Percentiles rank a stretch among this genome's conserved stretches.
These are phyloP conservation scores for Cyprinodon variegatus DNA, from an alignment of 2,113 vertebrate genomes.

Conservation along the genomic window DNA sequence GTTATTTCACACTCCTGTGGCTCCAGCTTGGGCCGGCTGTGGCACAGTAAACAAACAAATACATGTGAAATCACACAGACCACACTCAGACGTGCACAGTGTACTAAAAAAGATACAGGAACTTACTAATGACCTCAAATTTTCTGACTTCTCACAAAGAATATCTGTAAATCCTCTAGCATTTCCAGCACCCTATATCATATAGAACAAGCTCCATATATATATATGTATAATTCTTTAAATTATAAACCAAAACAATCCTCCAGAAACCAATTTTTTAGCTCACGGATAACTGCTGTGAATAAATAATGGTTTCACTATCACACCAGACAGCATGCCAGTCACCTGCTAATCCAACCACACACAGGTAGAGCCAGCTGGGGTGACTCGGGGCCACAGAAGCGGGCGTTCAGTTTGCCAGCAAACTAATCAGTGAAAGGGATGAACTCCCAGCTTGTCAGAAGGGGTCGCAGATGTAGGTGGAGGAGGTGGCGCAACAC, in stretches of 20 bases:
- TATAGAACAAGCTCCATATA: conserved; percentile 13
- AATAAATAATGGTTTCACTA: conserved; percentile 77
- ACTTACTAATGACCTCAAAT: conserved; percentile 74
- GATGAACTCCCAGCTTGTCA: conserved; percentile 76
- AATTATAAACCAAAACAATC: conserved; percentile 29
- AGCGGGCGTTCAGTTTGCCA: conserved; percentile 75
- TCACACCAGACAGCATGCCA: conserved; percentile 66
- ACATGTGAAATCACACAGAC: conserved; percentile 48
- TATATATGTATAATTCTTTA: neutral
- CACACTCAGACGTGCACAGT: conserved; percentile 29
- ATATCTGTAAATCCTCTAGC: conserved; percentile 31
- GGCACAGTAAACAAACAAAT: conserved; percentile 68
- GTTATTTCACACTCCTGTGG: conserved; percentile 85
- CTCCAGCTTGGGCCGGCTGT: conserved; percentile 64
- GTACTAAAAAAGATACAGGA: conserved; percentile 45
- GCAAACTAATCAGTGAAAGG: conserved; percentile 77
- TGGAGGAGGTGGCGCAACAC: conserved; percentile 64
- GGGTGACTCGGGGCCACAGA: conserved; percentile 64
- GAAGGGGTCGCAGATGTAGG: conserved; percentile 70
- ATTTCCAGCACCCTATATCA: conserved; percentile 19
- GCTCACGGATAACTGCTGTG: conserved; percentile 39
- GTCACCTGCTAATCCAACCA: conserved; percentile 70
- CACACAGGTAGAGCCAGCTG: conserved; percentile 71
- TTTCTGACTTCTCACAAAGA: conserved; percentile 37
- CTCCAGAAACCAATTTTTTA: conserved; percentile 30